Evolutionary conservation across 2,797 vertebrate genomes (phyloP).

Genomic region (Sebastes kiyomatsui): DNA sequence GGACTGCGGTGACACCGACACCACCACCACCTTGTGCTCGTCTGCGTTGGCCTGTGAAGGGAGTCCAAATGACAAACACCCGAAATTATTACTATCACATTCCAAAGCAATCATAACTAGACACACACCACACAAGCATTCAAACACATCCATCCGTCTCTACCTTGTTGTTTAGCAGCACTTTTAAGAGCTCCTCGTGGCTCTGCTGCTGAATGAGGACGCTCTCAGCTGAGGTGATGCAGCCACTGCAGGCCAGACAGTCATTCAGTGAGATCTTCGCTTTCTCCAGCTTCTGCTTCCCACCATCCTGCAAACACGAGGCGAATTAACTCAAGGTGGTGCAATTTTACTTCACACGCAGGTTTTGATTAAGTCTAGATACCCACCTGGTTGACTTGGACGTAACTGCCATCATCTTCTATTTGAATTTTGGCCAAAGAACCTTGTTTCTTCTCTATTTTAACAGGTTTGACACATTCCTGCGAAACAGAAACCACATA

Average conservation of each 20-base stretch:
- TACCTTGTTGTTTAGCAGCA: constrained; percentile 89
- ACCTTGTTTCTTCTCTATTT: constrained; percentile 88
- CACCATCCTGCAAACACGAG: constrained; percentile 85
- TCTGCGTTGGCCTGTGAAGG: constrained; percentile 64
- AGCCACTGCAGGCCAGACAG: constrained; percentile 97
- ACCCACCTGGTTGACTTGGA: constrained; percentile 89
- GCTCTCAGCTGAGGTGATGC: constrained; percentile 95
- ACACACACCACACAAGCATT: neutral
- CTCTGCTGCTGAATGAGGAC: constrained; percentile 95
- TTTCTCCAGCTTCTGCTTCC: constrained; percentile 88
- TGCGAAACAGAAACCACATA: constrained; percentile 56
- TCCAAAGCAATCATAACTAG: neutral
- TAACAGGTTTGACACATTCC: constrained; percentile 95
- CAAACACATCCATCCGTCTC: neutral
- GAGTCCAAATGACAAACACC: neutral
- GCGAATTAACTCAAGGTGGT: neutral
- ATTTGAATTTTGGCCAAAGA: constrained; percentile 92
- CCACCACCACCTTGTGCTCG: constrained; percentile 87
- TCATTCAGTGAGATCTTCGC: constrained; percentile 94
- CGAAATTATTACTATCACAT: neutral
- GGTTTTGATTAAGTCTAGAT: neutral
- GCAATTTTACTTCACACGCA: neutral
- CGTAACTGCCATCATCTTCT: constrained; percentile 93
- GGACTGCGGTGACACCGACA: constrained; percentile 93
- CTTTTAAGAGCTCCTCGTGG: constrained; percentile 88